phyloP scores from a whole-genome alignment of 2,797 vertebrate species.

The Tapirus indicus region DNA sequence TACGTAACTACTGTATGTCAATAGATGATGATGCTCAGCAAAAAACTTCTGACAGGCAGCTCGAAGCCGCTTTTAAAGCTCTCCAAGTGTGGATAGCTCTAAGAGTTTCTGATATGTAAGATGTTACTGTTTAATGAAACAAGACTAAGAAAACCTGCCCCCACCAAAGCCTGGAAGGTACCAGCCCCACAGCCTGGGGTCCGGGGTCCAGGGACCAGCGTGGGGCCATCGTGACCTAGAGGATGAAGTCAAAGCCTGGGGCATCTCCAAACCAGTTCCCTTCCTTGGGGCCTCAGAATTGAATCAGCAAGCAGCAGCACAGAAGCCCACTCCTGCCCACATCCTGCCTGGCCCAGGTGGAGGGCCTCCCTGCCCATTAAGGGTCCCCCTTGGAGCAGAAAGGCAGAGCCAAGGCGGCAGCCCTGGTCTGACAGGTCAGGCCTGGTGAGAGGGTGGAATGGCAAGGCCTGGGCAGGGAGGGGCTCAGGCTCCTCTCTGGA shows the following conservation, averaged over 20 bases:
- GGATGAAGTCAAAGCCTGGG: background rate
- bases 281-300: rapidly evolving
- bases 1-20: background rate
- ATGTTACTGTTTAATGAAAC: background rate
- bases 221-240: rapidly evolving
- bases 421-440: background rate
- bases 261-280: background rate
- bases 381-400: background rate
- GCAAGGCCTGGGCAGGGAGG: background rate
- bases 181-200: too few species aligned
- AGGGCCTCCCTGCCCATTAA: background rate
- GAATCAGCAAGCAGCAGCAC: rapidly evolving
- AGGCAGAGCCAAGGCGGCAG: background rate
- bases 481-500: too few species aligned
- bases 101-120: background rate
- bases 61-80: background rate
- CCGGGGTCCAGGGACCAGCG: background rate
- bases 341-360: too few species aligned
- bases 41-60: background rate
- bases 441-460: background rate
- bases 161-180: background rate
- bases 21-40: background rate
- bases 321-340: background rate
- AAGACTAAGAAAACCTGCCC: background rate
- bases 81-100: background rate